Base-by-base conservation (phyloP, 2,113 vertebrate species). In the Andinoacara biseriatus region DNA sequence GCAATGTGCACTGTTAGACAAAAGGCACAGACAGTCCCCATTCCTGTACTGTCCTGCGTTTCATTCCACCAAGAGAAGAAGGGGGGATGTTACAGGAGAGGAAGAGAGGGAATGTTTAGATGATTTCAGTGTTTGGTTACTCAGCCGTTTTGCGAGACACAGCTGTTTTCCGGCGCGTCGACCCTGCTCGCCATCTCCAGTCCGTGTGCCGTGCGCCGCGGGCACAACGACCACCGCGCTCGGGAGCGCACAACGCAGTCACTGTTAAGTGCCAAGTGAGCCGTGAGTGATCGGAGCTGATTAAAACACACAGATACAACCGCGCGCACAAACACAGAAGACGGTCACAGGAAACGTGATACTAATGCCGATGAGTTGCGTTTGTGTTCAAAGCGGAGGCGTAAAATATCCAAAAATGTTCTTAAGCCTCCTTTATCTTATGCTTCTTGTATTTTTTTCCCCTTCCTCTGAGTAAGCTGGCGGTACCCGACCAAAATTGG, bases 101-200 rank as follows among this genome's bases (percentile, higher is more conserved):
- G 22, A 33, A 11, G n/a, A 56, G 31, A 75, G 65, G 13, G 10
- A 49, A 15, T 11, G 78, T 81, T 82, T 61, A 82, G 77, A 57
- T 79, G 74, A 74, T 83, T 90, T 82, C 65, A 59, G 76, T 35
- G 26, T 77, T 78, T 80, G 80, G 87, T 86, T 79, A 77, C 75
- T 89, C 83, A 35, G 86, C 26, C 76, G 84, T 90, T 87, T 84
- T 86, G 58, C 58, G 58, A 13, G 83, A 14, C 90, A 79, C 91
- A 94, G 92, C 90, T 92, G 92, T 87, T 90, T 85, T 83, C 79
- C 82, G 62, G 77, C 60, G 74, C 74, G 49, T 75, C 58, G 77
- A 54, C 76, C 29, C 80, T 40, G 61, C 65, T 78, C 52, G 24
- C 62, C 24, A 75, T 86, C 84, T 84, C 77, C 69, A 43, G 81